phyloP scores from a whole-genome alignment of 37 sponge, comb jelly and placozoan genomes.

The Ianthella basta region DNA sequence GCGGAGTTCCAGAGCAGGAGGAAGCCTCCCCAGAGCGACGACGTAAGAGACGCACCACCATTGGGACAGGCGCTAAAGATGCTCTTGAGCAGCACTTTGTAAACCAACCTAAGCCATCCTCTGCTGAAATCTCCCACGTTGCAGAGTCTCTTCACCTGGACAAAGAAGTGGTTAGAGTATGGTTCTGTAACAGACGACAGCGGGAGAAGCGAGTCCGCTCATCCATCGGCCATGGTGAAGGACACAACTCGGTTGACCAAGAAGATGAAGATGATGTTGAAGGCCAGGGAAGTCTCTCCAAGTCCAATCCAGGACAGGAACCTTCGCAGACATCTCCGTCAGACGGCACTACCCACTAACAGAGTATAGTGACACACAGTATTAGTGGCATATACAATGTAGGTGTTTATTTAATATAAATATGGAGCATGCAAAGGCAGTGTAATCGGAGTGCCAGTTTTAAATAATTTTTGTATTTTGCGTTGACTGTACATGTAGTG shows the following conservation, averaged over 20 bases:
- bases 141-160: slow-evolving; percentile 88
- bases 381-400: no score
- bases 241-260: slow-evolving; percentile 8
- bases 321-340: neutral
- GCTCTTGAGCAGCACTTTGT: slow-evolving; percentile 87
- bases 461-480: no score
- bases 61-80: slow-evolving; percentile 84
- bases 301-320: neutral
- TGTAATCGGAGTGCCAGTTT: no score
- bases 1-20: slow-evolving; percentile 61
- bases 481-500: no score
- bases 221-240: slow-evolving; percentile 45
- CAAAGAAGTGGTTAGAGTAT: slow-evolving; percentile 95
- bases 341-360: neutral
- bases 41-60: slow-evolving; percentile 85
- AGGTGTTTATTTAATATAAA: no score
- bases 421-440: no score
- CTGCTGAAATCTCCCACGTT: slow-evolving; percentile 78
- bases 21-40: slow-evolving; percentile 87
- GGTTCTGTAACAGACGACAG: slow-evolving; percentile 99
- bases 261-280: slow-evolving; percentile 7
- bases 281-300: neutral
- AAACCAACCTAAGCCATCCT: slow-evolving; percentile 87
- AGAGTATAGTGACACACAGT: no score
- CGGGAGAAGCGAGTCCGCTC: slow-evolving; percentile 87